Conservation (phyloP, 2,113 vertebrate species). For the Ginglymostoma cirratum region DNA sequence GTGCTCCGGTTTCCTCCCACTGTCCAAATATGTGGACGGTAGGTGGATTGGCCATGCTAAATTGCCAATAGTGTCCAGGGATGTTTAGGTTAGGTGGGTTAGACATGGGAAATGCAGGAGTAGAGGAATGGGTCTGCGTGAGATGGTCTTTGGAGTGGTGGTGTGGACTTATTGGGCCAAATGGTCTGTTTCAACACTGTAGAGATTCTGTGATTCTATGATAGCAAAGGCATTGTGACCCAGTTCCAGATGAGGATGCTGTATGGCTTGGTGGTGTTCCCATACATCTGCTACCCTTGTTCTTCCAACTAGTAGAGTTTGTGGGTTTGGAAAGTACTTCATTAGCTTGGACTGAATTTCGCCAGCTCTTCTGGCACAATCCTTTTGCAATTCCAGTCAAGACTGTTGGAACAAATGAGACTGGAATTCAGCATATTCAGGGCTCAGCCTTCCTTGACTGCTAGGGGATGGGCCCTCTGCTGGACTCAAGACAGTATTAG, state of each 20-base stretch:
- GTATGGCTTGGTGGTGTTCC: neutral
- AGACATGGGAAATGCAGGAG: too few species aligned
- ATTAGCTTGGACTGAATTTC: neutral
- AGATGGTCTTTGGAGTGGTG: too few species aligned
- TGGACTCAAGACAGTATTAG: neutral
- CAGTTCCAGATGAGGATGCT: neutral
- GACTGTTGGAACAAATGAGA: neutral
- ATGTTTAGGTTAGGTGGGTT: too few species aligned
- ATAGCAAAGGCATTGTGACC: too few species aligned
- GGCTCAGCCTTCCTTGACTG: neutral
- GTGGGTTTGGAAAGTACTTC: neutral
- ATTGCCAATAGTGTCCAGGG: too few species aligned
- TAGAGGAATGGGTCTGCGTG: too few species aligned
- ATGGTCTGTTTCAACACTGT: too few species aligned
- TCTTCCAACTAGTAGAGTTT: neutral
- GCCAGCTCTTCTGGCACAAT: neutral
- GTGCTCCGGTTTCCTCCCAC: too few species aligned
- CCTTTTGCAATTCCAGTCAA: neutral
- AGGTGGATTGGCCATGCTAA: too few species aligned
- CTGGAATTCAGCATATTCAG: neutral
- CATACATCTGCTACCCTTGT: neutral
- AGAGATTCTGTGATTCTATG: too few species aligned
- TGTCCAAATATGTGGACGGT: too few species aligned
- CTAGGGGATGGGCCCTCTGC: neutral
- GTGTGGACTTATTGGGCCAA: too few species aligned